A percentile compares a stretch with the other conserved stretches of the same genome.
phyloP scores from a whole-genome alignment of 2,797 vertebrate species.

The Sebastolobus alascanus region DNA sequence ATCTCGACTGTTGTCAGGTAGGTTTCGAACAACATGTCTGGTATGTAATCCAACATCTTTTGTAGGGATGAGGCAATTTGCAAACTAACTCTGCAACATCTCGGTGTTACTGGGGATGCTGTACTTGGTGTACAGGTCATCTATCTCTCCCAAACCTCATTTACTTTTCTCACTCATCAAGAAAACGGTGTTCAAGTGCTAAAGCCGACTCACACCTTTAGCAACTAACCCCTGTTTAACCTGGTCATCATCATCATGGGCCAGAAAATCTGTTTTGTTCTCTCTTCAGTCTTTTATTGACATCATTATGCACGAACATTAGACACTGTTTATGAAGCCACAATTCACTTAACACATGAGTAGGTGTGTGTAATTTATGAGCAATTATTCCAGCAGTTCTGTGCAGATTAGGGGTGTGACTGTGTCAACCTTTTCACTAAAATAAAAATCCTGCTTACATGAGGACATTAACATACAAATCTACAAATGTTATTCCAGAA shows the following conservation, averaged over 20 bases:
- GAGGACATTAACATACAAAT: conserved; percentile 14
- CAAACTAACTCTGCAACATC: not conserved
- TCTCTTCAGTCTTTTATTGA: not conserved
- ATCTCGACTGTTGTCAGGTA: conserved; percentile 42
- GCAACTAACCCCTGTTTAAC: not conserved
- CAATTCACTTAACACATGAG: conserved; percentile 5
- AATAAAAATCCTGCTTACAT: not conserved
- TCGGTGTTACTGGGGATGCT: not conserved
- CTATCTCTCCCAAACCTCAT: not conserved
- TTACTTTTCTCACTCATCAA: not conserved
- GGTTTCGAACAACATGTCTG: conserved; percentile 15
- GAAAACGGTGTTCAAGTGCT: not conserved
- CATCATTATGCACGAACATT: conserved; percentile 1
- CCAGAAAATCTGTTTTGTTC: not conserved
- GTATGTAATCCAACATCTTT: conserved; percentile 7
- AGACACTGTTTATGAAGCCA: conserved; percentile 7
- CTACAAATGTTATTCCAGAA: not conserved
- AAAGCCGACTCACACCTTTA: not conserved
- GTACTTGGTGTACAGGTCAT: not conserved
- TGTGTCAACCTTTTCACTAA: conserved; percentile 1
- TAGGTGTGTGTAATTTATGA: not conserved
- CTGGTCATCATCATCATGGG: not conserved
- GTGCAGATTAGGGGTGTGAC: not conserved
- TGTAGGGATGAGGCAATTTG: not conserved
- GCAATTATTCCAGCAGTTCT: not conserved